These are phyloP conservation scores for Adelphocoris suturalis DNA, from an alignment of 2,888 invertebrate species.

Conservation along the genomic window DNA sequence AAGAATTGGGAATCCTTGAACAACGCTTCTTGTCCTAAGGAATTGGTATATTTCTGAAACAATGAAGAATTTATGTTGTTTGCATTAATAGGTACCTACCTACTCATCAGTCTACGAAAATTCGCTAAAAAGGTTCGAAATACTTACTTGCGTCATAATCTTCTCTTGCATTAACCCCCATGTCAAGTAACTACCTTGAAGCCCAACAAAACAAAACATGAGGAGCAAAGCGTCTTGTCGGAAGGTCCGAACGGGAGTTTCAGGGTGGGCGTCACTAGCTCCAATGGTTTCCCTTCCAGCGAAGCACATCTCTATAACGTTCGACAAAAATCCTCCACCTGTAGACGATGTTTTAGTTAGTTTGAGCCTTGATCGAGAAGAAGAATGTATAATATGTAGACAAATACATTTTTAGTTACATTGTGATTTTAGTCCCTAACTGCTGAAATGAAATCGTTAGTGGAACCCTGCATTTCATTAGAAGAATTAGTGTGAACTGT, in stretches of 20 bases:
- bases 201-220: constrained; percentile 90
- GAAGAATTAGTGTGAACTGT: too few species aligned
- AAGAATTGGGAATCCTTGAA: constrained; percentile 98
- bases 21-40: constrained; percentile 82
- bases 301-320: constrained; percentile 81
- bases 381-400: too few species aligned
- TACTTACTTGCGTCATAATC: constrained; percentile 92
- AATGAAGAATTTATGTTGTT: not conserved
- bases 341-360: not conserved
- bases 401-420: too few species aligned
- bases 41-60: constrained; percentile 84
- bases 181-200: constrained; percentile 93
- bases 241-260: constrained; percentile 79
- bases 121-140: too few species aligned
- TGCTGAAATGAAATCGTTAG: too few species aligned
- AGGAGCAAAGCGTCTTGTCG: constrained; percentile 83
- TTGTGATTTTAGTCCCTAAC: too few species aligned
- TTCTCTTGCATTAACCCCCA: constrained; percentile 99
- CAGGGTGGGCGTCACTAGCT: constrained; percentile 77
- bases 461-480: too few species aligned
- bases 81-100: not conserved
- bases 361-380: too few species aligned
- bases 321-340: constrained; percentile 77
- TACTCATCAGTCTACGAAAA: too few species aligned
- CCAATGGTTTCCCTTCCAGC: constrained; percentile 78